These are phyloP conservation scores for Geodia barretti DNA, from an alignment of 37 sponge, comb jelly and placozoan genomes.

Conservation along the genomic window DNA sequence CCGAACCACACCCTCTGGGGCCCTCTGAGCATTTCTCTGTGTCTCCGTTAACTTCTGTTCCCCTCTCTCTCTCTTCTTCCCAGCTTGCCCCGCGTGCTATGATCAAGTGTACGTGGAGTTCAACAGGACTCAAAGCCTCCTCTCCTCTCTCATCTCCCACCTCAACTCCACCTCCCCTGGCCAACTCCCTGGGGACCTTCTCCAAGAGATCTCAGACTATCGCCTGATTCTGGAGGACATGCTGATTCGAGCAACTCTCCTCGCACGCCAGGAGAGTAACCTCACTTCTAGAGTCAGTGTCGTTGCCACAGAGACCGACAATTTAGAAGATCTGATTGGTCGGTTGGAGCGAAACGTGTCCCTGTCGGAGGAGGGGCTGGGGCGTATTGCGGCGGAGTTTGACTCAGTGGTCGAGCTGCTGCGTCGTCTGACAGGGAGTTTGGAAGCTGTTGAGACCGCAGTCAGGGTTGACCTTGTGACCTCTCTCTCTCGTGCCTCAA, in stretches of 20 bases:
- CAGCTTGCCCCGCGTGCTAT: conserved; percentile 31
- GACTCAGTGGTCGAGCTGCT: neutral
- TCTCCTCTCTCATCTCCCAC: neutral
- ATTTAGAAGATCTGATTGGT: neutral
- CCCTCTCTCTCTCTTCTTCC: neutral
- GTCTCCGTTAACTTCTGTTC: neutral
- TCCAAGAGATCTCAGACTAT: too few relatives aligned
- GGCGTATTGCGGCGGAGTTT: neutral
- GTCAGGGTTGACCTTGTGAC: neutral
- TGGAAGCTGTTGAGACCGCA: neutral
- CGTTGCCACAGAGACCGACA: neutral
- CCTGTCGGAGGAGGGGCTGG: neutral
- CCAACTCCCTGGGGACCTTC: neutral
- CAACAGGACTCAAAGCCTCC: neutral
- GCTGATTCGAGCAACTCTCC: neutral
- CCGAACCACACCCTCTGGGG: neutral
- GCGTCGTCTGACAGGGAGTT: neutral
- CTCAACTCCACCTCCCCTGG: neutral
- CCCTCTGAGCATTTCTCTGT: neutral
- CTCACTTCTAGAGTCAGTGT: neutral
- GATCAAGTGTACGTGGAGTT: neutral
- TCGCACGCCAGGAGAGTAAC: neutral
- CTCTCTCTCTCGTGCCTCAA: neutral
- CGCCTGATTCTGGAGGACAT: neutral
- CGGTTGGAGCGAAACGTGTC: neutral